phyloP scores from a whole-genome alignment of 1,140 invertebrate species.

The Stenopsyche tienmushanensis region DNA sequence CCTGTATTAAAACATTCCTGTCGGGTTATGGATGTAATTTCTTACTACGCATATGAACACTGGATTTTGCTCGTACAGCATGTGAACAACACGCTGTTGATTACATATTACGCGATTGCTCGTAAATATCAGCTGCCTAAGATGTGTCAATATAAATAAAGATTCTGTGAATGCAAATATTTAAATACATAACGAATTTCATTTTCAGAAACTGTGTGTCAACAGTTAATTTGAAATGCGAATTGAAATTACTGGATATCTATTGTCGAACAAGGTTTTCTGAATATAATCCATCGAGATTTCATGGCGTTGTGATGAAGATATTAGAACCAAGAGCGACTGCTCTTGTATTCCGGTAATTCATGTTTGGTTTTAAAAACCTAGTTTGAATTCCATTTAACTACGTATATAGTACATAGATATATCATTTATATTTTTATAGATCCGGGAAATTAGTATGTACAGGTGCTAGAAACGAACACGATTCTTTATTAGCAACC shows the following conservation, averaged over 20 bases:
- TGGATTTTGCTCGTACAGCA: too few relatives aligned
- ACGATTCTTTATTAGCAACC: conserved; percentile 88
- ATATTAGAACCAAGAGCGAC: conserved; percentile 96
- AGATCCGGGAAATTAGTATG: conserved; percentile 98
- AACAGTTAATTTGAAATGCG: conserved; percentile 88
- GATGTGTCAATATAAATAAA: not conserved
- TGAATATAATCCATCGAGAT: conserved; percentile 97
- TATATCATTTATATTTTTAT: conserved; percentile 38
- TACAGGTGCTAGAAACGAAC: conserved; percentile 96
- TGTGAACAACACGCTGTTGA: too few relatives aligned
- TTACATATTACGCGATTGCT: too few relatives aligned
- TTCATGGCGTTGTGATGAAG: conserved; percentile 98
- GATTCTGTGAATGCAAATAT: not conserved
- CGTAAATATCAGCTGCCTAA: too few relatives aligned
- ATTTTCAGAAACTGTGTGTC: conserved; percentile 88
- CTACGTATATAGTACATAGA: too few relatives aligned
- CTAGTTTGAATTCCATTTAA: too few relatives aligned
- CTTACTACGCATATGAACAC: too few relatives aligned
- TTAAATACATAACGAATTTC: not conserved
- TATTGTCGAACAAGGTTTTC: conserved; percentile 96
- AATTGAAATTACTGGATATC: conserved; percentile 86
- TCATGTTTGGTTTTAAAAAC: not conserved
- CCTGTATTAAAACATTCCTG: too few relatives aligned
- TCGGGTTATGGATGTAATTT: too few relatives aligned
- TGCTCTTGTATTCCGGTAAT: conserved; percentile 85